Percentiles rank a stretch among this genome's conserved stretches.
phyloP scores from a whole-genome alignment of 2,888 invertebrate genomes.

The Rhamphomyia laevipes region DNA sequence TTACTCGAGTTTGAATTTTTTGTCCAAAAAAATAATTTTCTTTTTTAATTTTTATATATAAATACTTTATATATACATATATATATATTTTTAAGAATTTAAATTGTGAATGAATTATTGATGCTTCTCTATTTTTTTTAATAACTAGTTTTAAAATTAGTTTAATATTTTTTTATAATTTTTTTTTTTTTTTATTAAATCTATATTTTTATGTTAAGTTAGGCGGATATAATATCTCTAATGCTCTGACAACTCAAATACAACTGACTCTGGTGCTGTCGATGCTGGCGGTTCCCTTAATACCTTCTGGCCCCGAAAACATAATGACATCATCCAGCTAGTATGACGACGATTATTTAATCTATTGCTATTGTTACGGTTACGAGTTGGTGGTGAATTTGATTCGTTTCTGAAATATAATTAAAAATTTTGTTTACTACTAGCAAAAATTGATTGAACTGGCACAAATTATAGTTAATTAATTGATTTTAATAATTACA shows the following conservation, averaged over 20 bases:
- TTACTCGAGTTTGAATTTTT: too few species aligned
- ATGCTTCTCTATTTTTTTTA: background rate
- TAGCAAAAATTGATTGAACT: too few species aligned
- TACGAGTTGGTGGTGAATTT: slow-evolving; percentile 11
- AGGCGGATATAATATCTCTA: slow-evolving; percentile 18
- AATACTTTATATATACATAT: too few species aligned
- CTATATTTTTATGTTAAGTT: background rate
- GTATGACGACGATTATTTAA: slow-evolving; percentile 13
- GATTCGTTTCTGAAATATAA: slow-evolving; percentile 7
- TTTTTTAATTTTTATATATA: too few species aligned
- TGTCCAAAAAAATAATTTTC: too few species aligned
- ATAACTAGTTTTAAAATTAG: background rate
- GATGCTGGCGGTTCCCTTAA: slow-evolving; percentile 35
- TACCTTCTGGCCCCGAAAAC: slow-evolving; percentile 37
- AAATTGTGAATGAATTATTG: background rate
- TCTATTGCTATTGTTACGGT: slow-evolving; percentile 7
- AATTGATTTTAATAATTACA: background rate
- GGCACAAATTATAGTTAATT: background rate
- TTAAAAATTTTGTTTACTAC: background rate
- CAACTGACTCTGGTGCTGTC: slow-evolving; percentile 39
- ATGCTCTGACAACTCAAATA: slow-evolving; percentile 39
- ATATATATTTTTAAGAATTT: too few species aligned
- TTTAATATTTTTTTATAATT: background rate
- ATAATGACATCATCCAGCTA: slow-evolving; percentile 29
- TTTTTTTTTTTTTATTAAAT: background rate